Evolutionary conservation across 2,113 vertebrate genomes (phyloP).

Genomic region (Calidris pugnax): DNA sequence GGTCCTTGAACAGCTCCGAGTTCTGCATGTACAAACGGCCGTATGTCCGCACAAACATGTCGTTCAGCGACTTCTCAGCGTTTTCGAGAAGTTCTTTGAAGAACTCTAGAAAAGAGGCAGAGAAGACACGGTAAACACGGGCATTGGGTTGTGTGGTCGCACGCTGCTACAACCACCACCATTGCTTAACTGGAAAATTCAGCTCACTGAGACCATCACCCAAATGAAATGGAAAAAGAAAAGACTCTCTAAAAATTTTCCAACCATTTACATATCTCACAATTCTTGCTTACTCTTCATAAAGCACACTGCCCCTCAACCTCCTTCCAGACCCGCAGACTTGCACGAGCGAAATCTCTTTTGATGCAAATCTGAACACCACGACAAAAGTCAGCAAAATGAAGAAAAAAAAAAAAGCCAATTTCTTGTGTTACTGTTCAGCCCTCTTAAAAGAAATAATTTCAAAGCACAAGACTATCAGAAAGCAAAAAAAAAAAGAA

Average conservation of each 20-base stretch:
- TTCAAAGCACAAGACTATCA: background rate
- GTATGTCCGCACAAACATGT: slow-evolving; percentile 95
- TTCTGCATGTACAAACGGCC: slow-evolving; percentile 95
- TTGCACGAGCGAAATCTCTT: background rate
- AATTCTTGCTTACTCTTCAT: background rate
- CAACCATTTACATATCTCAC: background rate
- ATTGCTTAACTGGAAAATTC: background rate
- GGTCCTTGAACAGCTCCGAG: slow-evolving; percentile 91
- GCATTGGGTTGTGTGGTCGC: background rate
- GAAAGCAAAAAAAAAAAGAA: background rate
- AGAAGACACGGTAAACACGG: accelerated
- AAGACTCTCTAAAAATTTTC: background rate
- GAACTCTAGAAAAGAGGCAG: slow-evolving; percentile 83
- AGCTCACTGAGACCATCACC: background rate
- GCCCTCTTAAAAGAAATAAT: background rate
- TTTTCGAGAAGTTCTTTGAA: slow-evolving; percentile 95
- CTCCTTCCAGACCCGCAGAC: background rate
- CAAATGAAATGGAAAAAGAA: background rate
- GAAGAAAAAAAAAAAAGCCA: background rate
- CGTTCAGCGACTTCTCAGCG: slow-evolving; percentile 87
- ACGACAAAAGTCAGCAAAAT: background rate
- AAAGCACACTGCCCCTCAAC: background rate
- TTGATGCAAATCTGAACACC: background rate
- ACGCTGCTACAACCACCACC: background rate
- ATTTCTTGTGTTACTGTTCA: background rate